phyloP scores from a whole-genome alignment of 2,888 invertebrate genomes.

The Amblyjoppa proteus region DNA sequence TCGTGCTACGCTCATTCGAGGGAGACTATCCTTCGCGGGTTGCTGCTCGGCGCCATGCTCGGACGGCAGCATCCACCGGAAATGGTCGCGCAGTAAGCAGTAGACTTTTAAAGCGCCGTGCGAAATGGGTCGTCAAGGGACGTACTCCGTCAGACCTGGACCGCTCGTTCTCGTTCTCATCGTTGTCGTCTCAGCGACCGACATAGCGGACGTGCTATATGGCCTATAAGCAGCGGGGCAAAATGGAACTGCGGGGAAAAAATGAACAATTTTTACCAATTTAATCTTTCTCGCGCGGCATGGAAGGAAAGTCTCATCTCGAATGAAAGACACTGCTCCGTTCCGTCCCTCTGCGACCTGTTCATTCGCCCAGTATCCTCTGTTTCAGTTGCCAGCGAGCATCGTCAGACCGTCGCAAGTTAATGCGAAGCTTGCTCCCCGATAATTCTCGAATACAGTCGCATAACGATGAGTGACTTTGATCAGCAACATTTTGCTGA shows the following conservation, averaged over 20 bases:
- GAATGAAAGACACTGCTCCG: too few relatives aligned
- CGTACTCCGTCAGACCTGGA: slow-evolving; percentile 53
- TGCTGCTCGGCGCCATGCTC: slow-evolving; percentile 19
- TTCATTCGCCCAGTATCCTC: background rate
- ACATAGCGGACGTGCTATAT: background rate
- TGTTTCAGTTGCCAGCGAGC: background rate
- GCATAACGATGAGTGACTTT: background rate
- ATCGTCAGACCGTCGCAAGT: background rate
- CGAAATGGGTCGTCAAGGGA: slow-evolving; percentile 70
- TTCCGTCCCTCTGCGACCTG: too few relatives aligned
- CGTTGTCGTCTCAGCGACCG: slow-evolving; percentile 17
- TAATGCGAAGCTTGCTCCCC: background rate
- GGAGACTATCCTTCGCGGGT: slow-evolving; percentile 46
- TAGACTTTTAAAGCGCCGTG: slow-evolving; percentile 68
- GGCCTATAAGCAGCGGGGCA: background rate
- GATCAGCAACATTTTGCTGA: background rate
- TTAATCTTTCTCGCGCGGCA: too few relatives aligned
- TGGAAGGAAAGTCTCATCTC: too few relatives aligned
- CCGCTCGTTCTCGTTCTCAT: slow-evolving; percentile 38
- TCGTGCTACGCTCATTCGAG: slow-evolving; percentile 63
- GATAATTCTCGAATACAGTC: background rate
- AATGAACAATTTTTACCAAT: too few relatives aligned
- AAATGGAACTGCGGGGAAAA: too few relatives aligned
- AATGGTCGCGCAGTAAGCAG: slow-evolving; percentile 67
- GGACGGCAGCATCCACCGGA: slow-evolving; percentile 43